Evolutionary conservation across 2,797 vertebrate species (phyloP).

Genomic region (Podarcis lilfordi): DNA sequence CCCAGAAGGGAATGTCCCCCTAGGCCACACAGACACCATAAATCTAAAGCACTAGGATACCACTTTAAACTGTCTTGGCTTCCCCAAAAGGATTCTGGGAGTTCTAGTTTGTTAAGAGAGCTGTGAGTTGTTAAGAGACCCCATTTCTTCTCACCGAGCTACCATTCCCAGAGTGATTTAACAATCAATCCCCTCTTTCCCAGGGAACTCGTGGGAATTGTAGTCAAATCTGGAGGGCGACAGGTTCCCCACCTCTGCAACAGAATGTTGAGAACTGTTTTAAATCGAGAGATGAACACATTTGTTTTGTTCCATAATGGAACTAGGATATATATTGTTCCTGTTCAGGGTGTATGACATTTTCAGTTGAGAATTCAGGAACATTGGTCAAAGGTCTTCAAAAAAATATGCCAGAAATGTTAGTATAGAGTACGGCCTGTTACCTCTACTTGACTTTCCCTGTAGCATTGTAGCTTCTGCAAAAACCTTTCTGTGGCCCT

Average conservation of each 20-base stretch:
- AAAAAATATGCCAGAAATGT: background rate
- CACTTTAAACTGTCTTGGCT: no score
- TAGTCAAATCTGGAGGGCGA: no score
- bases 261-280: background rate
- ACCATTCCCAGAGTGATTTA: no score
- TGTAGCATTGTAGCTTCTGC: slow-evolving; percentile 1
- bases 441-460: slow-evolving; percentile 49
- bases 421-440: background rate
- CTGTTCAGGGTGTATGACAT: background rate
- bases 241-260: background rate
- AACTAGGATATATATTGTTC: background rate
- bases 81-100: no score
- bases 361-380: background rate
- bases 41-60: no score
- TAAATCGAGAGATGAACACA: background rate
- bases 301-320: background rate
- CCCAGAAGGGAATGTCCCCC: no score
- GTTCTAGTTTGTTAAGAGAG: no score
- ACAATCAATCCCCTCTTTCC: no score
- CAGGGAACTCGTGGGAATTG: no score
- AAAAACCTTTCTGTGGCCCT: slow-evolving; percentile 32
- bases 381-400: background rate
- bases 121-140: no score
- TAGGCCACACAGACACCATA: no score
- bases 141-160: no score